Evolutionary conservation across 2,113 vertebrate genomes (phyloP), one percentile per base, ranked within the genome.

Genomic region (Cercocebus atys): DNA sequence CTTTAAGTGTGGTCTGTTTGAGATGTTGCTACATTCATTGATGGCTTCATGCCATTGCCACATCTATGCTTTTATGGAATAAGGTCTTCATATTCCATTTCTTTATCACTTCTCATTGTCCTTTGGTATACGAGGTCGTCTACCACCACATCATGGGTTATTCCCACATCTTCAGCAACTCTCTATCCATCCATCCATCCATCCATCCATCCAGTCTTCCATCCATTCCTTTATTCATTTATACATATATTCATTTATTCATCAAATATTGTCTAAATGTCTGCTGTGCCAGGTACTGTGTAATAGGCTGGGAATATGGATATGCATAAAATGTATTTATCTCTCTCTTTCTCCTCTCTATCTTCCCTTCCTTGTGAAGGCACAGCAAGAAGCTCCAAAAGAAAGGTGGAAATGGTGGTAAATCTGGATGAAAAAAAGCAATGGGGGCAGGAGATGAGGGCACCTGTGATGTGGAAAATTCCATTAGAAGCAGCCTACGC

Each of bases 371-470:
- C 22, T 38, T 40, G 27, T 40, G 55, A 52, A 1, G 2, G 25
- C 12, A 80, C 30, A 64, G 30, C 23, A 75, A 79, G 45, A 66
- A 66, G 18, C 20, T 61, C 47, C 72, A 20, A 59, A 25, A 97
- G 61, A 61, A 92, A 59, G 47, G 22, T 16, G 20, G 9, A 25
- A 47, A 22, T 70, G n/a, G n/a, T 79, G n/a, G 32, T 83, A 61
- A 83, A 75, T 38, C 25, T 30, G 18, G 1, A 32, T 27, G 23
- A 10, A 52, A 14, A 83, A 32, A 66, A 57, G 17, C 64, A 45
- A 17, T 5, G 32, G 72, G 38, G 12, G 25, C 6, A 22, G 23
- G 0, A 32, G 8, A 32, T 6, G 38, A 18, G 0, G 6, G 5
- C 3, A 5, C 55, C 20, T 16, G 25, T 38, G 35, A 68, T 22